Percentiles rank a stretch among this genome's conserved stretches.
phyloP scores from a whole-genome alignment of 2,113 vertebrate species.

The Lanius ludovicianus region DNA sequence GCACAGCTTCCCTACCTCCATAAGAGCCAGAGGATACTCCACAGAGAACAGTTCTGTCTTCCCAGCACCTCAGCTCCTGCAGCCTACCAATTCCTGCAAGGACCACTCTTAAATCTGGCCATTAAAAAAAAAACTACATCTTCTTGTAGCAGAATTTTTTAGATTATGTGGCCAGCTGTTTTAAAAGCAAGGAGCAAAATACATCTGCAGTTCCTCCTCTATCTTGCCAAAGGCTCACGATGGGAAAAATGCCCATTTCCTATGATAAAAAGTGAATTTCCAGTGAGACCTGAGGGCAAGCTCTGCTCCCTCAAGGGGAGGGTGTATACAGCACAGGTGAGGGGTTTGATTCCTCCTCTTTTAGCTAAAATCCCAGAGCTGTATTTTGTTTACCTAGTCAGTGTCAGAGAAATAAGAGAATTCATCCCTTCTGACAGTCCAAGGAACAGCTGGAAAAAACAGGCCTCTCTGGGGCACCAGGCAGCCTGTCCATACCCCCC shows the following conservation, averaged over 20 bases:
- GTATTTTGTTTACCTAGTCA: not conserved
- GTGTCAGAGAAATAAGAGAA: not conserved
- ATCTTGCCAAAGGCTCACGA: not conserved
- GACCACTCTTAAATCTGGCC: not conserved
- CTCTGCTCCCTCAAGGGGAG: not conserved
- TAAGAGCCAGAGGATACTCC: not conserved
- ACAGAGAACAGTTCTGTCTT: not conserved
- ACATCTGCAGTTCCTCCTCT: not conserved
- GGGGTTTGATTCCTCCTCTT: not conserved
- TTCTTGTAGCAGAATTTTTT: not conserved
- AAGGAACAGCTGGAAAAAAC: not conserved
- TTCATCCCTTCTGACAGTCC: not conserved
- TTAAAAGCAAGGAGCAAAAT: not conserved
- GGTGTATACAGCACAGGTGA: not conserved
- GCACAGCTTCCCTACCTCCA: not conserved
- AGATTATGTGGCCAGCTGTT: not conserved
- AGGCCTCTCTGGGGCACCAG: not conserved
- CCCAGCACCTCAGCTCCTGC: not conserved
- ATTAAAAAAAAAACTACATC: not conserved
- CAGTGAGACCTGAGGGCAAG: not conserved
- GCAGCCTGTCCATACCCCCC: not conserved
- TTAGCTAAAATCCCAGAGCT: not conserved
- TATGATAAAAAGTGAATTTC: not conserved
- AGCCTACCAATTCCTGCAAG: not conserved
- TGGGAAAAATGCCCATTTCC: not conserved